Base-by-base conservation (phyloP, 2,113 vertebrate genomes). In the Spea multiplicata region DNA sequence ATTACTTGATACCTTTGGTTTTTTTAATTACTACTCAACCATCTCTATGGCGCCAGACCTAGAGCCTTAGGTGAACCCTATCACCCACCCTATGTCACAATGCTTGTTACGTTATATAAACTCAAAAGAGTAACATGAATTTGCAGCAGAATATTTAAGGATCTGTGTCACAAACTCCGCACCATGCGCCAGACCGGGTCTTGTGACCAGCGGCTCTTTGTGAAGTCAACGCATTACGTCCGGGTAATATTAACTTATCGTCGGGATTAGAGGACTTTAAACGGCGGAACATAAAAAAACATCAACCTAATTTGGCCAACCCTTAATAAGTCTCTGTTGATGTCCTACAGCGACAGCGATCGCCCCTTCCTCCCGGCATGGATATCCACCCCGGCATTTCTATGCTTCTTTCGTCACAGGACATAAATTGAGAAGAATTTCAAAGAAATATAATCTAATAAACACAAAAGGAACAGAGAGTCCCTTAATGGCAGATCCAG, bases 401-500 rank as follows among this genome's bases (percentile, higher is more conserved):
- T 8, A 44, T 53, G 61, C 44, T 71, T 7, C n/a, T 6, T 66
- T n/a, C 30, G 70, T 66, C 77, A 79, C 77, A 79, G 45, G 66
- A 59, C 44, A 57, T 55, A 5, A 73, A 67, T 48, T 59, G 49
- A 65, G 62, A 50, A 65, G 50, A 44, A 66, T 46, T 80, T 67
- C 50, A 80, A 80, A 80, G 62, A 73, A 61, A 80, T 67, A 13
- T 80, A 73, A 80, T 80, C 73, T 73, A 66, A 73, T 80, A 9
- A 80, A 73, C 78, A 81, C 74, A 82, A 81, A 71, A 79, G 79
- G 75, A 68, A 68, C 30, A 71, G 48, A 6, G 7, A 66, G 45
- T 13, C 77, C 82, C 83, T 81, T 30, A 69, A 84, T 82, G 75
- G 82, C 0, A 3, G 74, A 83, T 72, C 50, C 85, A 84, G 81